Base-by-base conservation (phyloP, 2,888 invertebrate genomes). In the Apoda limacodes region DNA sequence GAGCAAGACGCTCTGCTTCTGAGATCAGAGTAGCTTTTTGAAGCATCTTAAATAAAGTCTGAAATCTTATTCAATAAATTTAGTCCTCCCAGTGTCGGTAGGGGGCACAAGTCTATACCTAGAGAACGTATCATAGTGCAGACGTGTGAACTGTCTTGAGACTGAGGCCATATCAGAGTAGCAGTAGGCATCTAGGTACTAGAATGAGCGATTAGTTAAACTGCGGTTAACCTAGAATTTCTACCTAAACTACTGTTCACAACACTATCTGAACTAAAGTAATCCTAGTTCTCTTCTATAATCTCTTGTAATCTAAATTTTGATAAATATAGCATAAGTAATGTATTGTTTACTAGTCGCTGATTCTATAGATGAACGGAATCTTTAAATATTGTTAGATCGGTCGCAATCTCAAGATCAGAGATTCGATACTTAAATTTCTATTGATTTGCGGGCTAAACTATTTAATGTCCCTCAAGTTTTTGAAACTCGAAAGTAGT, bases 121-220 rank as follows among this genome's bases (percentile, higher is more conserved):
- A 69, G 64, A 67, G 65, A 69, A 65, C 68, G 75, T 74, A 75
- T 67, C 62, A 70, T 74, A 74, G 71, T 60, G 58, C 71, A 70
- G 74, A 65, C 64, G 71, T 65, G 58, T 59, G 74, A 69, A 72
- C 65, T 71, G 71, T 80, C 76, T 76, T 75, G 78, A 80, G 78
- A 76, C 78, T 78, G 78, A 78, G 74, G 64, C 76, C 78, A 78
- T 80, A 80, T 76, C 78, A 76, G 62, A 61, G 65, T 75, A 72
- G 72, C 61, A 64, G 66, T 68, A 66, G 59, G 48, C 50, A 43
- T 40, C 40, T 28, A 37, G 27, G 32, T n/a, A 15, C 19, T 72
- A 76, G 76, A 74, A 75, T 60, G 61, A 76, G 76, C n/a, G n/a
- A n/a, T n/a, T n/a, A 65, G 68, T 66, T 67, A 62, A 46, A 57